Base-by-base conservation (phyloP, 1,140 invertebrate species). In the Lordiphosa clarofinis region DNA sequence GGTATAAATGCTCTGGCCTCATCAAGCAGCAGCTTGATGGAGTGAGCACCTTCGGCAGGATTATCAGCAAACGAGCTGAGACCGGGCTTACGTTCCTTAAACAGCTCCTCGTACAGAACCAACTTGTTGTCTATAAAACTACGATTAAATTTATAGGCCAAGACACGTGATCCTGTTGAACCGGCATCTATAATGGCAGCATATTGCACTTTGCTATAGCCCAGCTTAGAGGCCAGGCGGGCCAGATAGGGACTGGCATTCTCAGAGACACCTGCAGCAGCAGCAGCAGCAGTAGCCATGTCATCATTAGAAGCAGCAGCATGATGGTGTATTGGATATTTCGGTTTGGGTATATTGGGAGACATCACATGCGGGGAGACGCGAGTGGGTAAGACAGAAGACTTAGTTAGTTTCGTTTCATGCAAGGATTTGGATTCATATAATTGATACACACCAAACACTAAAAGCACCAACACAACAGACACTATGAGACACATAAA, bases 101-200 rank as follows among this genome's bases (percentile, higher is more conserved):
- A 98, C 12, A 95, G 90, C 90, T 98, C 96, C 78, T 93, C 92
- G 57, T 95, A 94, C 7, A 97, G 87, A 35, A 95, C 91, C 63
- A 96, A 89, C 69, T 93, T 92, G 28, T 91, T 92, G 69, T 94
- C 94, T 89, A 91, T 73, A n/a, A 88, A 84, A 4, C 94, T 94
- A 65, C 93, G 91, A 78, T 95, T 93, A 89, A 99, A 99, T 63
- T 94, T 94, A 87, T 97, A 99, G 0, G 97, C 95, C 67, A 98
- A 91, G 8, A 99, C 93, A 56, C 98, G 92, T 43, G 96, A 96
- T 0, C 97, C 98, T 0, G 98, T 99, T 15, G 96, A 98, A 9
- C 98, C 98, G 1, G 97, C 97, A 91, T 99, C 98, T 57, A 99
- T 96, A 39, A 99, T 94, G n/a, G 98, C 94, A 0, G 96, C 96